These are phyloP conservation scores for Streptopelia turtur DNA, from an alignment of 2,797 vertebrate genomes.

Conservation along the genomic window DNA sequence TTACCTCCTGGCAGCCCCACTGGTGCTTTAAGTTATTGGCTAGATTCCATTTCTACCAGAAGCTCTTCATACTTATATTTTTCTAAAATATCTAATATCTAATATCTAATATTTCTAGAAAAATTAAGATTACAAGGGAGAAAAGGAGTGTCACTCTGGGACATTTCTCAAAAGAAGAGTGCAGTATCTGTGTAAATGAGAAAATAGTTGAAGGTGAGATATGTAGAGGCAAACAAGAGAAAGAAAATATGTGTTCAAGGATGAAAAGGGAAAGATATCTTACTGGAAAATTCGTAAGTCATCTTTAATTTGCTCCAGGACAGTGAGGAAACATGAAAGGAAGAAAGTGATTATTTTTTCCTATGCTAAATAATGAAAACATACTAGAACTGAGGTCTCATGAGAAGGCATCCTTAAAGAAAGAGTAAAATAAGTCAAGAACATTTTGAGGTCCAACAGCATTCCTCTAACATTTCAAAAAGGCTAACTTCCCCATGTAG, in stretches of 20 bases:
- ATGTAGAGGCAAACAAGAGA: neutral
- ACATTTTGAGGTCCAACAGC: neutral
- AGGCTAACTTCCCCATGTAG: neutral
- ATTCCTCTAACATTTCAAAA: neutral
- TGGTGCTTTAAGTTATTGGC: neutral
- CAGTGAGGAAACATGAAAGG: neutral
- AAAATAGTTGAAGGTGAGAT: neutral
- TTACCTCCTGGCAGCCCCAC: neutral
- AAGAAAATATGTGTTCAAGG: neutral
- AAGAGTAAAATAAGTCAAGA: neutral
- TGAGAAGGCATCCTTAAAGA: neutral
- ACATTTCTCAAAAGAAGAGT: neutral
- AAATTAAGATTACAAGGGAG: neutral
- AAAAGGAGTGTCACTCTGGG: neutral
- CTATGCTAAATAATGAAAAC: neutral
- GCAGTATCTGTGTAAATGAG: neutral
- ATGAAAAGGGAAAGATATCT: neutral
- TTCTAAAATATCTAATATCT: neutral
- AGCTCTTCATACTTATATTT: neutral
- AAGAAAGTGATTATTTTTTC: neutral
- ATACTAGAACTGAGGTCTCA: neutral
- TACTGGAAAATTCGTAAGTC: neutral
- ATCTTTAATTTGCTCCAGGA: neutral
- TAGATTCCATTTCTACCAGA: neutral
- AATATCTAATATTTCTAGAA: neutral